Conservation (phyloP, 2,113 vertebrate genomes). For the Melanerpes formicivorus region DNA sequence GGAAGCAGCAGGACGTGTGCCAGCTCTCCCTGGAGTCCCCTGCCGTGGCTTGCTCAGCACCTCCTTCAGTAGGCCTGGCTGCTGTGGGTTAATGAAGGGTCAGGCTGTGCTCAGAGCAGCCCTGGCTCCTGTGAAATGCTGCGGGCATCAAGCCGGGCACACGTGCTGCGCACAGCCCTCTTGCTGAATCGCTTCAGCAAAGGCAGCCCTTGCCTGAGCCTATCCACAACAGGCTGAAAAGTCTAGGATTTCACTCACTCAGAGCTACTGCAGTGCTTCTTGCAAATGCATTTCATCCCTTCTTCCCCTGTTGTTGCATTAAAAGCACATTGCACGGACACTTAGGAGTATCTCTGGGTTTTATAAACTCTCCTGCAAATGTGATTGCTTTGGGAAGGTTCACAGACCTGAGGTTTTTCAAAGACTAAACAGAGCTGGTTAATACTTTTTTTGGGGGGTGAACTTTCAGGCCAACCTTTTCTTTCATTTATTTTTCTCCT, state of each 20-base stretch:
- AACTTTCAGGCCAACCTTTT: background rate
- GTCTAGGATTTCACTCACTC: background rate
- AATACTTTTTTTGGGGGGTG: background rate
- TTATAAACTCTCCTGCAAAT: background rate
- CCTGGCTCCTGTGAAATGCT: background rate
- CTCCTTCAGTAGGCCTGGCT: background rate
- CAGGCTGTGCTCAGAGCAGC: rapidly evolving
- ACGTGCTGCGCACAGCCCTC: rapidly evolving
- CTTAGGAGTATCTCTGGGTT: background rate
- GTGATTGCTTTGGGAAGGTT: background rate
- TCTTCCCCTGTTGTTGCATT: background rate
- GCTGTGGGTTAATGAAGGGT: background rate
- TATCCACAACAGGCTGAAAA: background rate
- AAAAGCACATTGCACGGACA: background rate
- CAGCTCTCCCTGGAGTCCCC: rapidly evolving
- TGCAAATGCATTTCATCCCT: background rate
- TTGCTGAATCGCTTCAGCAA: rapidly evolving
- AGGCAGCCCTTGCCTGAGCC: rapidly evolving
- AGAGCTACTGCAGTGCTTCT: background rate
- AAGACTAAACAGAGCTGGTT: background rate
- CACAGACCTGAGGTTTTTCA: background rate
- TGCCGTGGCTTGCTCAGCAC: background rate
- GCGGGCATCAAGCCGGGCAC: rapidly evolving
- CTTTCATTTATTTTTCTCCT: background rate
- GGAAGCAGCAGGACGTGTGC: rapidly evolving